Evolutionary conservation across 1,140 invertebrate species (phyloP), one percentile per base, ranked within the genome.

Genomic region (Agrilus planipennis): DNA sequence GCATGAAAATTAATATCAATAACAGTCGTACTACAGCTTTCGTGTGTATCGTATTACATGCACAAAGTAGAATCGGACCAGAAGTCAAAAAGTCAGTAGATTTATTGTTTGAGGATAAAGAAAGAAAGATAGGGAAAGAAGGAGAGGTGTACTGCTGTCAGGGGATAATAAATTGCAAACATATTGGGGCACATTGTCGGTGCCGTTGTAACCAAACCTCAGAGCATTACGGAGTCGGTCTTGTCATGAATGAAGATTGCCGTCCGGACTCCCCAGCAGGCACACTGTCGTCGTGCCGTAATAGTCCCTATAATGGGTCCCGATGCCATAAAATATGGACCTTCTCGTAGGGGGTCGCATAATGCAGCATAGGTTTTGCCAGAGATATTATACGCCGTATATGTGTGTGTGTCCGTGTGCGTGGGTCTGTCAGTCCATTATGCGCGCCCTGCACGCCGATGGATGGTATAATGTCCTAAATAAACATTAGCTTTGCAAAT

Each of bases 251-350:
- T 36, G 34, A 21, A 36, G 21, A 36, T n/a, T n/a, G n/a, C n/a
- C n/a, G 34, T 12, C 14, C 34, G 34, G 19, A 21, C 34, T 36
- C 34, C 34, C 34, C 23, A 7, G 34, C 23, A 21, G 23, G n/a
- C n/a, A n/a, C n/a, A n/a, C n/a, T n/a, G n/a, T n/a, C n/a, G n/a
- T n/a, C n/a, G n/a, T n/a, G n/a, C n/a, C n/a, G 34, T 36, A 36
- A 36, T 36, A 36, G 34, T n/a, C n/a, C 34, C 34, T 36, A 21
- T 36, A 36, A 36, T 36, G 34, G 34, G 34, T n/a, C 34, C 34
- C 34, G 23, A 21, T 36, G 34, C 34, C 23, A 36, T 36, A 21
- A 36, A 36, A 36, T 36, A 36, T 36, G 34, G 34, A 36, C 20
- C 14, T 18, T 36, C 34, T 36, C 34, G 19, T 21, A 12, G 19